Conservation (phyloP, 2,113 vertebrate species). For the Carollia perspicillata region DNA sequence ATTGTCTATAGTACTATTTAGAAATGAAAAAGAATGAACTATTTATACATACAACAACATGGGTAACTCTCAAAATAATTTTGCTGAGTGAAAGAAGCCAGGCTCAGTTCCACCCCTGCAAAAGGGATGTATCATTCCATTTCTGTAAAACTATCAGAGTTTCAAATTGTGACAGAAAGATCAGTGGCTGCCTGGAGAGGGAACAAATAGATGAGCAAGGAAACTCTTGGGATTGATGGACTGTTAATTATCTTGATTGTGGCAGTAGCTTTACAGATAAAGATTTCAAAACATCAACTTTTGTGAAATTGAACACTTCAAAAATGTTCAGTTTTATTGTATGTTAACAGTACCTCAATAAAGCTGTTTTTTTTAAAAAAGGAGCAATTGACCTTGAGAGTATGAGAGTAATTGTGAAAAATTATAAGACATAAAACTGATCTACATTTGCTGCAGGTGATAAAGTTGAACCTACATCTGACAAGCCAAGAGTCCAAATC, state of each 20-base stretch:
- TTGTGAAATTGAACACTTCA: not conserved
- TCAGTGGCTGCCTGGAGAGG: not conserved
- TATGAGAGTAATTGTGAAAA: not conserved
- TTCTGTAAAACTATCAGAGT: not conserved
- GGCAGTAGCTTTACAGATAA: not conserved
- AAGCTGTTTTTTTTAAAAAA: not conserved
- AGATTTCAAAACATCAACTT: not conserved
- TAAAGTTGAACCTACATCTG: not conserved
- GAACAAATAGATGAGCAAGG: not conserved
- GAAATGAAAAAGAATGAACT: not conserved
- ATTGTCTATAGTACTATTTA: not conserved
- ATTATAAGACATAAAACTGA: not conserved
- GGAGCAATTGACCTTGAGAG: not conserved
- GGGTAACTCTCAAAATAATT: not conserved
- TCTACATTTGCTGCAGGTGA: not conserved
- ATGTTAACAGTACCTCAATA: not conserved
- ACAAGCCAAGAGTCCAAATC: not conserved
- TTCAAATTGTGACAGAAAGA: not conserved
- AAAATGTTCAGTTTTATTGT: not conserved
- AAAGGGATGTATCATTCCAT: not conserved
- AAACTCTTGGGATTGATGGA: not conserved
- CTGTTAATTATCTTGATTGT: not conserved
- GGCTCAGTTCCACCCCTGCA: not conserved
- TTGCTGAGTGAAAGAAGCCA: not conserved
- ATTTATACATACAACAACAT: not conserved